phyloP scores from a whole-genome alignment of 23 tunicate genomes.

The Styela clava region DNA sequence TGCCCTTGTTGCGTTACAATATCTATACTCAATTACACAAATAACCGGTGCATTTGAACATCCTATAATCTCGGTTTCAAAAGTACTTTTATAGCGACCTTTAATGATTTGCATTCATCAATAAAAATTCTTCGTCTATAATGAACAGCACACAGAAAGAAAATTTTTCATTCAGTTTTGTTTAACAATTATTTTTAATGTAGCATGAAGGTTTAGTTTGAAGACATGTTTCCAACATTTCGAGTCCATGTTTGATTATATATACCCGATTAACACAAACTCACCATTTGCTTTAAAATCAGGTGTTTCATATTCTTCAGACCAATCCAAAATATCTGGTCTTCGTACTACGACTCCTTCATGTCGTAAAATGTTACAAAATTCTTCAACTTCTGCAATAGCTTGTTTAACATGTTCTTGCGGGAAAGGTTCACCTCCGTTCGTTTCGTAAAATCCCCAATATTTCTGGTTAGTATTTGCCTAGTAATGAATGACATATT shows the following conservation, averaged over 20 bases:
- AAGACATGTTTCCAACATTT: too few species aligned
- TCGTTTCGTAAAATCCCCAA: conserved; percentile 68
- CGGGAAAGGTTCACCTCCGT: conserved; percentile 68
- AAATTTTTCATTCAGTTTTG: too few species aligned
- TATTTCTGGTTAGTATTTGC: conserved; percentile 70
- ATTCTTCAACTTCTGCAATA: conserved; percentile 63
- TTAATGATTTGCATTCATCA: too few species aligned
- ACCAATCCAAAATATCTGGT: conserved; percentile 87
- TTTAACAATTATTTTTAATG: too few species aligned
- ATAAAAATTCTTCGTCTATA: too few species aligned
- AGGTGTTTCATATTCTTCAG: conserved; percentile 67
- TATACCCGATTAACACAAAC: not conserved
- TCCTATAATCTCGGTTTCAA: too few species aligned
- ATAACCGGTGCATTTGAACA: too few species aligned
- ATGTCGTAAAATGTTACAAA: conserved; percentile 77
- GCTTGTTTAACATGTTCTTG: conserved; percentile 56
- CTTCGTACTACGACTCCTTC: conserved; percentile 86
- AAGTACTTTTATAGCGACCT: too few species aligned
- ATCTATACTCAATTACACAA: too few species aligned
- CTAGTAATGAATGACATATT: conserved; percentile 6
- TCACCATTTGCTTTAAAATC: conserved; percentile 70
- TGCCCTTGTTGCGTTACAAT: too few species aligned
- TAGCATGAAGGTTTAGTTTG: too few species aligned
- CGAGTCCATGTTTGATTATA: not conserved
- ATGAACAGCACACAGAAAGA: too few species aligned